These are phyloP conservation scores for Phthorimaea operculella DNA, from an alignment of 1,140 invertebrate genomes.

Conservation along the genomic window DNA sequence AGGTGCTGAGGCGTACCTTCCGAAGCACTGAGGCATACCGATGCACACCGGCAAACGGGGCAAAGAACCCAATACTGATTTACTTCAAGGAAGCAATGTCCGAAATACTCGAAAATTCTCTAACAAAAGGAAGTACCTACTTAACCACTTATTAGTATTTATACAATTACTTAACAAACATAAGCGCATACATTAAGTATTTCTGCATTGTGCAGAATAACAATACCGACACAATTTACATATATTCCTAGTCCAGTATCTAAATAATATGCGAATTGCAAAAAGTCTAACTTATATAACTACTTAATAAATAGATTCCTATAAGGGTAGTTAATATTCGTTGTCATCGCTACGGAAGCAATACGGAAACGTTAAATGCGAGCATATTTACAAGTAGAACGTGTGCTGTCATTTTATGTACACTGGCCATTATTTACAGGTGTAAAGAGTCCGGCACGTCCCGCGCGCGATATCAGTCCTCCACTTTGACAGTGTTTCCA, in stretches of 20 bases:
- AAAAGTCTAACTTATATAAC: constrained; percentile 29
- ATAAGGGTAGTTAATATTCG: constrained; percentile 21
- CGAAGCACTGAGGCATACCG: too few species aligned
- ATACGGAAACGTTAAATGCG: constrained; percentile 24
- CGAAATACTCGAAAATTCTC: constrained; percentile 37
- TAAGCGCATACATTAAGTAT: constrained; percentile 67
- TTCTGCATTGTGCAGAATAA: constrained; percentile 69
- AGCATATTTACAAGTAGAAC: constrained; percentile 29
- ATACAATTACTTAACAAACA: constrained; percentile 57
- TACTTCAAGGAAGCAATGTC: constrained; percentile 25
- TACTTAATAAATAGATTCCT: constrained; percentile 62
- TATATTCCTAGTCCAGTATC: constrained; percentile 44
- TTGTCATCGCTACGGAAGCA: constrained; percentile 25
- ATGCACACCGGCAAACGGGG: constrained; percentile 1
- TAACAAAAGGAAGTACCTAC: constrained; percentile 24
- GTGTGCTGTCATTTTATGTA: constrained; percentile 27
- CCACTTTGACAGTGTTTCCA: constrained; percentile 14
- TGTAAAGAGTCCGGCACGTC: constrained; percentile 41
- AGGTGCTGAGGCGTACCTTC: neutral
- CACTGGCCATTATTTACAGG: constrained; percentile 40
- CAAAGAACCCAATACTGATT: constrained; percentile 27
- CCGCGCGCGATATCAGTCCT: constrained; percentile 39
- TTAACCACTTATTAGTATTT: constrained; percentile 24
- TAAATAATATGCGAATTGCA: constrained; percentile 48
- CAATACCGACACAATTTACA: constrained; percentile 68